A percentile compares a stretch with the other conserved stretches of the same genome.
These are phyloP conservation scores for Zosterops japonicus DNA, from an alignment of 2,113 vertebrate genomes.

Conservation along the genomic window DNA sequence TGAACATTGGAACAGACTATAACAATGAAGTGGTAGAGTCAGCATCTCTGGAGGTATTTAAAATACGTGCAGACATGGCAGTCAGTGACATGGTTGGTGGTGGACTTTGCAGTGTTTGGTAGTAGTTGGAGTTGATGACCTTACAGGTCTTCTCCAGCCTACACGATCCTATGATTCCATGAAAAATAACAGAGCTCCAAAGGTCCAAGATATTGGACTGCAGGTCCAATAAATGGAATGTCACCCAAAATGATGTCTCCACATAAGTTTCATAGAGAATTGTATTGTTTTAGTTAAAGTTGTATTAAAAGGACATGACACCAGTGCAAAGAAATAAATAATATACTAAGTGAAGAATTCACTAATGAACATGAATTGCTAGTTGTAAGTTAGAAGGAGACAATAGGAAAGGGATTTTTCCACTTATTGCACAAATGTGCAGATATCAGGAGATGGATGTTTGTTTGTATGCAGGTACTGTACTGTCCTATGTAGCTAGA, in stretches of 20 bases:
- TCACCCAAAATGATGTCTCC: background rate
- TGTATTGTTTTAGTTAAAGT: background rate
- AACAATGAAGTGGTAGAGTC: background rate
- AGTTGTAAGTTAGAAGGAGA: background rate
- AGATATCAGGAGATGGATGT: background rate
- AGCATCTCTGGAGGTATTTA: background rate
- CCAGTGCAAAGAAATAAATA: background rate
- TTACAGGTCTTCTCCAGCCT: background rate
- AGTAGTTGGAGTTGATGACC: rapidly evolving
- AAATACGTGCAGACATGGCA: rapidly evolving
- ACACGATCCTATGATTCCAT: background rate
- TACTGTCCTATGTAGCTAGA: background rate
- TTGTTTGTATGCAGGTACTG: background rate
- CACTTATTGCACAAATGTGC: background rate
- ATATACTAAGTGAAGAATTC: background rate
- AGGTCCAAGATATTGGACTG: background rate
- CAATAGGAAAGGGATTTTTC: background rate
- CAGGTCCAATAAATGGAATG: background rate
- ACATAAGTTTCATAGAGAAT: background rate
- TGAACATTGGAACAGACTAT: background rate
- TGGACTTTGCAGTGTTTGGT: background rate
- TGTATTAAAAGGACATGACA: background rate
- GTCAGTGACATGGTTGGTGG: background rate
- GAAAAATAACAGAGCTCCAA: background rate
- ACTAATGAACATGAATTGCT: background rate